These are phyloP conservation scores for Acholoe squamosa DNA, from an alignment of 2,888 invertebrate genomes.

Conservation along the genomic window DNA sequence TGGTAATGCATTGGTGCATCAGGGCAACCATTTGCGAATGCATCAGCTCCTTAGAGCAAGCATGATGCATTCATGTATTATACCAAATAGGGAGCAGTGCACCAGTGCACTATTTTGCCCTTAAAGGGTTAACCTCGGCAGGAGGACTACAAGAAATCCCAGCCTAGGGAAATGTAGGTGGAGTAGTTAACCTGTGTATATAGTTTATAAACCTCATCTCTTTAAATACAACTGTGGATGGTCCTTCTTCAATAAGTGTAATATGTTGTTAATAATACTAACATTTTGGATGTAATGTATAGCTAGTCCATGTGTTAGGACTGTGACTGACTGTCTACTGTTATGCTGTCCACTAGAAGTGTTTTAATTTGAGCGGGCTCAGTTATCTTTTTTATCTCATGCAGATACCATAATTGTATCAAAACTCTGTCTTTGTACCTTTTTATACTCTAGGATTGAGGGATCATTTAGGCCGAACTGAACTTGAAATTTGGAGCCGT, in stretches of 20 bases:
- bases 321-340: neutral
- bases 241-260: neutral
- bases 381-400: neutral
- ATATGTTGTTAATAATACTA: slow-evolving; percentile 20
- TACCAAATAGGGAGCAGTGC: neutral
- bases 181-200: neutral
- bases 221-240: neutral
- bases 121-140: neutral
- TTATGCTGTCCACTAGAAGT: neutral
- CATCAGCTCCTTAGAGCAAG: too few relatives aligned
- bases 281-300: slow-evolving; percentile 26
- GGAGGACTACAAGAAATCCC: neutral
- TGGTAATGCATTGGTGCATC: too few relatives aligned
- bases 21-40: too few relatives aligned
- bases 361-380: neutral
- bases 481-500: neutral
- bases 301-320: neutral
- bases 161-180: neutral
- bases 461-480: neutral
- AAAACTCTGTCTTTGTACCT: too few relatives aligned
- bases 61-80: neutral
- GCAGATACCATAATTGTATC: too few relatives aligned
- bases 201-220: neutral
- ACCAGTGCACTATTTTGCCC: neutral
- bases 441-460: neutral